Evolutionary conservation across 2,888 invertebrate genomes (phyloP), one percentile per base, ranked within the genome.

Genomic region (Pandemis corylana): DNA sequence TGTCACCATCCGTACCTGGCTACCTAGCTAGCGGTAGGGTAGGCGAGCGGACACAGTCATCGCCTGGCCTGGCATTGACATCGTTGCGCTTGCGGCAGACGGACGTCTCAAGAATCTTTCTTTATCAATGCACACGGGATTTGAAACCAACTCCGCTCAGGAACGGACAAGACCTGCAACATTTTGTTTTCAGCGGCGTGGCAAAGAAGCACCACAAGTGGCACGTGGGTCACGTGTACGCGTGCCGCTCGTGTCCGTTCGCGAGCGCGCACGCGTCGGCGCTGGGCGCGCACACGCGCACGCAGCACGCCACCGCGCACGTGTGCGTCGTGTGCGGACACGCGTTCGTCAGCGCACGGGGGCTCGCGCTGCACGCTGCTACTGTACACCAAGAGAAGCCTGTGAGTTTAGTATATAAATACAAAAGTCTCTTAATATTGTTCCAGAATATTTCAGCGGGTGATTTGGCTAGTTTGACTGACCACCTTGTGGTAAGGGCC

Each of bases 171-270:
- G 10, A 12, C 7, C 44, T 9, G 44, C 20, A 20, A 44, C 44
- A 9, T 51, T n/a, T 20, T 1, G 7, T 49, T 56, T 42, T 2
- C 76, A 85, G 84, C 0, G 77, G 77, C 4, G 77, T 80, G 2
- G 84, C 84, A 0, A 80, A 80, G 46, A 81, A 80, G 66, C 85
- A 85, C 65, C 77, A 80, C 13, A 76, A 68, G 5, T 78, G 79
- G 76, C 85, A 85, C 78, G 3, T 53, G 0, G 85, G 85, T 4
- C 76, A 80, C 78, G 6, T n/a, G 15, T 84, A 84, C 82, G 13
- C 13, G 10, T 85, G 85, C 64, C 2, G 51, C 0, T 12, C 9
- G 1, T 85, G 85, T 63, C 6, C 79, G 68, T 83, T 80, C 77
- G 46, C 63, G 2, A 73, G 70, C 5, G 68, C 64, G 76, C 83